These are phyloP conservation scores for Montipora efflorescens DNA, from an alignment of 64 coral and sea anemone genomes.

Conservation along the genomic window DNA sequence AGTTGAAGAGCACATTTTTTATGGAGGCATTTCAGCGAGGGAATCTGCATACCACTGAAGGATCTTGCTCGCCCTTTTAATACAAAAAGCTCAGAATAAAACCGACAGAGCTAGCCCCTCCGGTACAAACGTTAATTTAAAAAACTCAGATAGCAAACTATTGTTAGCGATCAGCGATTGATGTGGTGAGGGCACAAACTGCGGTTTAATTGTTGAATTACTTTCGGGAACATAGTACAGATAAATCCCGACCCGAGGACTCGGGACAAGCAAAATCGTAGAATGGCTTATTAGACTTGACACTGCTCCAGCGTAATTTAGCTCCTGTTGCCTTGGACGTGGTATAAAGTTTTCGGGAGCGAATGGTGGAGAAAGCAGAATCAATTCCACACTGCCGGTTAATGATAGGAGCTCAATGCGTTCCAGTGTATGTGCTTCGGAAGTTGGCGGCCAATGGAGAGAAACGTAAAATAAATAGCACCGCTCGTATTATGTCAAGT, in stretches of 20 bases:
- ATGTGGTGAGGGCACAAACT: neutral
- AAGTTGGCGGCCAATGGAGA: neutral
- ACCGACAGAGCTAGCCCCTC: slow-evolving; percentile 1
- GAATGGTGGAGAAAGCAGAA: too few relatives aligned
- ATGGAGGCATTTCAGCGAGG: neutral
- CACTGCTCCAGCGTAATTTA: neutral
- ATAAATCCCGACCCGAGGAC: neutral
- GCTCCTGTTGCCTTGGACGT: too few relatives aligned
- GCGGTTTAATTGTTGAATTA: neutral
- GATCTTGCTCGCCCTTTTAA: neutral
- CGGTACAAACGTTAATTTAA: neutral
- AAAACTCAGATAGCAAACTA: neutral
- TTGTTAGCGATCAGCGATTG: neutral
- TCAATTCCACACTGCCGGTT: too few relatives aligned
- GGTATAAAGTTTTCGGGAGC: too few relatives aligned
- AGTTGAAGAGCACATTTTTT: neutral
- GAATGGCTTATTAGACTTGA: neutral
- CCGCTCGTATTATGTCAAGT: neutral
- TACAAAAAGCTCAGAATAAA: neutral
- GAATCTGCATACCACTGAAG: neutral
- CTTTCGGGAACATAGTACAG: neutral
- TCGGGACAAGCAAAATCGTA: too few relatives aligned
- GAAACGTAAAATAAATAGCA: neutral
- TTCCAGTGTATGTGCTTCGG: neutral
- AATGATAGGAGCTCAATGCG: too few relatives aligned